Evolutionary conservation across 2,797 vertebrate genomes (phyloP).

Genomic region (Pristis pectinata): DNA sequence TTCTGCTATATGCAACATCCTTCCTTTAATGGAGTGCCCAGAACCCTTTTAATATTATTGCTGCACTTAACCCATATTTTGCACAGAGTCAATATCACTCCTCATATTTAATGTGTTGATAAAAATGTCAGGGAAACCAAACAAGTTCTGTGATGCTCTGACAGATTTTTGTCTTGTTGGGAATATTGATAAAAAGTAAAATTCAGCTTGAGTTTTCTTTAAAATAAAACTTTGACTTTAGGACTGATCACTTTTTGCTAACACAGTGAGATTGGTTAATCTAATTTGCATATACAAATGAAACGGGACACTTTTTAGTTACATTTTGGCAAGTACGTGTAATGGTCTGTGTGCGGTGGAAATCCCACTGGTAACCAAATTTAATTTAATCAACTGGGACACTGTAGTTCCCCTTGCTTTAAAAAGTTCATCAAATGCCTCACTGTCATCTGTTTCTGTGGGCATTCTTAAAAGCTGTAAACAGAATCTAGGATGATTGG

Average conservation of each 20-base stretch:
- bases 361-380: not conserved
- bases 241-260: not conserved
- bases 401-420: not conserved
- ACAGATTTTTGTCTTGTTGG: not conserved
- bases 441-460: not conserved
- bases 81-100: not conserved
- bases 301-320: not conserved
- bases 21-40: not conserved
- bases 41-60: not conserved
- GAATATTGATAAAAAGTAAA: not conserved
- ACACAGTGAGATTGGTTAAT: not conserved
- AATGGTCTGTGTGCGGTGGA: not conserved
- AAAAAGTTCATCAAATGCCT: not conserved
- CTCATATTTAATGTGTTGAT: not conserved
- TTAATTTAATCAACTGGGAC: not conserved
- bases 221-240: not conserved
- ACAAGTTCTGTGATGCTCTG: not conserved
- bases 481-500: not conserved
- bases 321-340: not conserved
- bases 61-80: not conserved
- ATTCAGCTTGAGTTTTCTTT: not conserved
- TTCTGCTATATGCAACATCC: not conserved
- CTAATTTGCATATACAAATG: slow-evolving; percentile 15
- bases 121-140: not conserved
- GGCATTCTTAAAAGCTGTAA: not conserved